A percentile compares a stretch with the other conserved stretches of the same genome.
phyloP scores from a whole-genome alignment of 2,797 vertebrate genomes.

The Tamandua tetradactyla region DNA sequence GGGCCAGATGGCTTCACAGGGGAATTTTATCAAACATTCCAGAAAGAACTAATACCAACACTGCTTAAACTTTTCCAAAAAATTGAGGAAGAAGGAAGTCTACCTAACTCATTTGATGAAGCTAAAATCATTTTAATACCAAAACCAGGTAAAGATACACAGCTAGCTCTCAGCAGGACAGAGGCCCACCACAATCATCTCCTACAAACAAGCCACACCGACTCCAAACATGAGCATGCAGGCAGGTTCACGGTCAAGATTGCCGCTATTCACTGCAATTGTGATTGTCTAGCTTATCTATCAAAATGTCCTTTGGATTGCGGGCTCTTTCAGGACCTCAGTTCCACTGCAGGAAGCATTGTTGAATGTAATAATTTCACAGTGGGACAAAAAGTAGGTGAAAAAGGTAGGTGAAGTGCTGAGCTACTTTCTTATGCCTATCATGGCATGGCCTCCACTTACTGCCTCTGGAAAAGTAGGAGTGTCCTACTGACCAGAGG shows the following conservation, averaged over 20 bases:
- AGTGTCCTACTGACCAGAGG: neutral
- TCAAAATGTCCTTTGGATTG: neutral
- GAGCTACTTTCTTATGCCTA: neutral
- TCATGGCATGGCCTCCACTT: too few species aligned
- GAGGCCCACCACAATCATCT: neutral
- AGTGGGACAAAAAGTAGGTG: neutral
- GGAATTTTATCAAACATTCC: too few species aligned
- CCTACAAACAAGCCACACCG: neutral
- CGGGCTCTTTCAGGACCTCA: neutral
- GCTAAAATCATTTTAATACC: too few species aligned
- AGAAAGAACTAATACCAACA: too few species aligned
- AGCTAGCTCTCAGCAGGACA: neutral
- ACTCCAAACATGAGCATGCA: neutral
- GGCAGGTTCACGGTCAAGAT: neutral
- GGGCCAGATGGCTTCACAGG: too few species aligned
- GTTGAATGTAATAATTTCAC: neutral
- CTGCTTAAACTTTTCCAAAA: too few species aligned
- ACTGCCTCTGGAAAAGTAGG: neutral
- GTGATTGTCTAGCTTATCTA: fast-evolving
- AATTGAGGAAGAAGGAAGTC: too few species aligned
- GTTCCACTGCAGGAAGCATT: neutral
- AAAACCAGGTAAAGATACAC: neutral
- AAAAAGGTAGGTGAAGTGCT: neutral
- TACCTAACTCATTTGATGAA: too few species aligned
- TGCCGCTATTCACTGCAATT: too few species aligned